Evolutionary conservation across 2,888 invertebrate genomes (phyloP).

Genomic region (Apamea epomidion): DNA sequence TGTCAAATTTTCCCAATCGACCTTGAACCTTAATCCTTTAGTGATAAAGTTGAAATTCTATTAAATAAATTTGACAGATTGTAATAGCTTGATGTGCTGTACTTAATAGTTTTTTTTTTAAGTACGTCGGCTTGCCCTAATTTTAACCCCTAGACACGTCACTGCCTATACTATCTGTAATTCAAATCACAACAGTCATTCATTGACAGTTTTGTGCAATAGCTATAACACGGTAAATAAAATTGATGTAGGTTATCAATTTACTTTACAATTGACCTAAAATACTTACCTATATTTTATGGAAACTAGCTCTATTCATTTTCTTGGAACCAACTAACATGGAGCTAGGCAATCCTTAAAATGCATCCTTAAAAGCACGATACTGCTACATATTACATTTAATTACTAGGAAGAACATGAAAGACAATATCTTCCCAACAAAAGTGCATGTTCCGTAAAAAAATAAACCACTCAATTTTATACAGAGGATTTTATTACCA

Average conservation of each 20-base stretch:
- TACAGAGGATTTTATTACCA: constrained; percentile 6
- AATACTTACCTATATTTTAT: not conserved
- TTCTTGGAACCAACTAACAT: constrained; percentile 9
- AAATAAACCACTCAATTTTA: constrained; percentile 13
- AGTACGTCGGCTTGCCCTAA: too few species aligned
- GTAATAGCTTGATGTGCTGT: too few species aligned
- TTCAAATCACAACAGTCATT: not conserved
- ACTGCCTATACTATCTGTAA: not conserved
- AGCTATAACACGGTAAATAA: too few species aligned
- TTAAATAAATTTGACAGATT: too few species aligned
- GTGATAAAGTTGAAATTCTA: too few species aligned
- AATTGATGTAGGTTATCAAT: not conserved
- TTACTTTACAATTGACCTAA: not conserved
- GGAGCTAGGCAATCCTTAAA: not conserved
- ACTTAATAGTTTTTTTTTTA: too few species aligned
- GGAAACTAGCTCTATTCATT: not conserved
- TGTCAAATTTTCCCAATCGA: too few species aligned
- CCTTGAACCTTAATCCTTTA: too few species aligned
- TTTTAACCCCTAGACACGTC: too few species aligned
- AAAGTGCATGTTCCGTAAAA: constrained; percentile 19
- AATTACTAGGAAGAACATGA: constrained; percentile 6
- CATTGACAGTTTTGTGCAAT: not conserved
- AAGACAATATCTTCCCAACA: constrained; percentile 17
- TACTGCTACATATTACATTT: constrained; percentile 1
- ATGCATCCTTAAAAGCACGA: not conserved